Evolutionary conservation across 2,888 invertebrate species (phyloP), one percentile per base, ranked within the genome.

Genomic region (Drosophila pseudotalamancana): DNA sequence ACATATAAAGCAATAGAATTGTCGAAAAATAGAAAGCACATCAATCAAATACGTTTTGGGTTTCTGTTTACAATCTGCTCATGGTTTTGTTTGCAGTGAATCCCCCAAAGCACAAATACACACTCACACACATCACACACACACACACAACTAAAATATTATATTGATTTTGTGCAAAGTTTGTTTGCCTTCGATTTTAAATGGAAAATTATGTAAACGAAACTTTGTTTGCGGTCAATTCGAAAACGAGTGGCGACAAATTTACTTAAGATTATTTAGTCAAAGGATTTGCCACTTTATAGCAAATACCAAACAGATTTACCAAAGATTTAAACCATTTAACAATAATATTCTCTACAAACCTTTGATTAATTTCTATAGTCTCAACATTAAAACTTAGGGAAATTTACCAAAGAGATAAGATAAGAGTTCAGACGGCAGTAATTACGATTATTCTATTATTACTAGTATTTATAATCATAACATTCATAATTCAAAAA

Each of bases 201-300:
- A 84, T 72, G 75, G 67, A 46, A 74, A 62, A 77, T 80, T 66
- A 74, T 80, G 79, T 76, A 82, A 82, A 78, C 75, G 66, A 76
- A 73, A 72, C 66, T 71, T 67, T 77, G 70, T 65, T 65, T 69
- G 69, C 54, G 57, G 77, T 55, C 55, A 59, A 61, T 54, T 53
- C 35, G 37, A 54, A 48, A 34, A 34, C 21, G 43, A 49, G 62
- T 35, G 31, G 45, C 34, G 37, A 21, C 19, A 31, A 62, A 54
- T 69, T 68, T 53, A n/a, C 19, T 21, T 43, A 14, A 12, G 12
- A 42, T 35, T 69, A 35, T 51, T n/a, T 43, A 31, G 34, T 35
- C 55, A 56, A 70, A 49, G 39, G 55, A 70, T 70, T 70, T 51
- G 14, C 2, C 35, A 32, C n/a, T 21, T 9, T 29, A 14, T 8